Percentiles rank a stretch among this genome's conserved stretches.
phyloP scores from a whole-genome alignment of 2,888 invertebrate species.

The Drosophila recens region DNA sequence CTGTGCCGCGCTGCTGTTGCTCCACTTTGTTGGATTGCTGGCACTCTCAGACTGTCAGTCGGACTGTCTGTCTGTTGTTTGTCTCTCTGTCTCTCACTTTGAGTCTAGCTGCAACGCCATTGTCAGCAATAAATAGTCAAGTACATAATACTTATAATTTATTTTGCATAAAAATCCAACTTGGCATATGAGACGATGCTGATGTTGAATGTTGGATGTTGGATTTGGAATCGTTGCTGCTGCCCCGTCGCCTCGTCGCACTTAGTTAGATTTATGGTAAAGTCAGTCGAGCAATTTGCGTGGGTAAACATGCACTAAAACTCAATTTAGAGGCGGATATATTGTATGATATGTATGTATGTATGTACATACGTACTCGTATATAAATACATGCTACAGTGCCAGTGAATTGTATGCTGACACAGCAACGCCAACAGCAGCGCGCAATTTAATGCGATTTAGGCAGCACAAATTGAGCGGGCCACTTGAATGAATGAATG shows the following conservation, averaged over 20 bases:
- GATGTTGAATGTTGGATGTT: constrained; percentile 20
- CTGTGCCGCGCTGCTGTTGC: constrained; percentile 59
- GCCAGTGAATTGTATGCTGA: constrained; percentile 50
- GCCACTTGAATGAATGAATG: constrained; percentile 70
- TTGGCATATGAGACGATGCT: constrained; percentile 48
- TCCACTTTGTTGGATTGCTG: constrained; percentile 46
- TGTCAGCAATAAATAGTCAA: constrained; percentile 78
- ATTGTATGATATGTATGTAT: constrained; percentile 62
- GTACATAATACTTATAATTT: constrained; percentile 79
- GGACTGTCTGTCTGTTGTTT: constrained; percentile 9
- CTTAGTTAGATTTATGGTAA: constrained; percentile 80
- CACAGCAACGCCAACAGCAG: constrained; percentile 36
- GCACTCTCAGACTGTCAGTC: constrained; percentile 9
- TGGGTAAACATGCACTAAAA: constrained; percentile 84
- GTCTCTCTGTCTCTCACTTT: constrained; percentile 14
- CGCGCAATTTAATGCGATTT: constrained; percentile 81
- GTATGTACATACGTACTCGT: constrained; percentile 13
- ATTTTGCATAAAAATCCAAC: constrained; percentile 72
- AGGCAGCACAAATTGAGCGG: constrained; percentile 79
- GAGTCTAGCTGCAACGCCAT: constrained; percentile 42
- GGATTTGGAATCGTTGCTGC: constrained; percentile 16
- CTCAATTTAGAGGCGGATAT: constrained; percentile 78
- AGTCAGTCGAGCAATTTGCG: constrained; percentile 83
- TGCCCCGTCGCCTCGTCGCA: constrained; percentile 50
- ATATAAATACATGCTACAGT: constrained; percentile 45